A percentile compares a stretch with the other conserved stretches of the same genome.
Conservation (phyloP, 2,113 vertebrate genomes). For the Bujurquina vittata region DNA sequence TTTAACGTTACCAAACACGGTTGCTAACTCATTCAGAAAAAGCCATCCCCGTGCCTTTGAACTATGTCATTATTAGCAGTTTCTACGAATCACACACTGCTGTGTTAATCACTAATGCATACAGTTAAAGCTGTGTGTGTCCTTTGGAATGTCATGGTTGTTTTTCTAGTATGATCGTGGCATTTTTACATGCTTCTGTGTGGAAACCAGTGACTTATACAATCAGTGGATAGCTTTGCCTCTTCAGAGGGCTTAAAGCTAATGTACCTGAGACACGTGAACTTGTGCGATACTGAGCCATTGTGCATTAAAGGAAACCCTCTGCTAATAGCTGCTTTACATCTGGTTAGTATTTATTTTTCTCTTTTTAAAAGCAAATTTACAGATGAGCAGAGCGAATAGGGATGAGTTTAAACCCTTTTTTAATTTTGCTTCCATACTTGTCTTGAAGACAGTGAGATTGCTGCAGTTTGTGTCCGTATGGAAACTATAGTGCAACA, state of each 20-base stretch:
- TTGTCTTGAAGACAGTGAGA: constrained; percentile 11
- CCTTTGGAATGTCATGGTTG: constrained; percentile 61
- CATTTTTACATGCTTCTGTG: constrained; percentile 59
- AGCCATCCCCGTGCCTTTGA: constrained; percentile 2
- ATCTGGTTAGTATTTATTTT: constrained; percentile 73
- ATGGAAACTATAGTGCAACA: constrained; percentile 18
- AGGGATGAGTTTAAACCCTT: constrained; percentile 25
- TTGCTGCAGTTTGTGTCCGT: constrained; percentile 28
- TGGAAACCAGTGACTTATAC: constrained; percentile 64
- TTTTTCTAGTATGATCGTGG: constrained; percentile 50
- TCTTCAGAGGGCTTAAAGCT: constrained; percentile 38
- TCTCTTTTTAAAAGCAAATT: constrained; percentile 56
- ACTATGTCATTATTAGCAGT: constrained; percentile 42
- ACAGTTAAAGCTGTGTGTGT: constrained; percentile 4
- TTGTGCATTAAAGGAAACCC: constrained; percentile 55
- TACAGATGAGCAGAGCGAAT: constrained; percentile 27
- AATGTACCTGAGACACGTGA: constrained; percentile 39
- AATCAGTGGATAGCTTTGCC: constrained; percentile 55
- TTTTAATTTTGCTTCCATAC: constrained; percentile 28
- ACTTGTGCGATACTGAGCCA: constrained; percentile 38
- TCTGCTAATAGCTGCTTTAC: constrained; percentile 58
- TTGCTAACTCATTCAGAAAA: not conserved
- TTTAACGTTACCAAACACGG: not conserved
- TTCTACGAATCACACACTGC: constrained; percentile 57
- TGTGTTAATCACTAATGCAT: constrained; percentile 61